phyloP scores from a whole-genome alignment of 1,140 invertebrate species.

The Cotesia chilonis region DNA sequence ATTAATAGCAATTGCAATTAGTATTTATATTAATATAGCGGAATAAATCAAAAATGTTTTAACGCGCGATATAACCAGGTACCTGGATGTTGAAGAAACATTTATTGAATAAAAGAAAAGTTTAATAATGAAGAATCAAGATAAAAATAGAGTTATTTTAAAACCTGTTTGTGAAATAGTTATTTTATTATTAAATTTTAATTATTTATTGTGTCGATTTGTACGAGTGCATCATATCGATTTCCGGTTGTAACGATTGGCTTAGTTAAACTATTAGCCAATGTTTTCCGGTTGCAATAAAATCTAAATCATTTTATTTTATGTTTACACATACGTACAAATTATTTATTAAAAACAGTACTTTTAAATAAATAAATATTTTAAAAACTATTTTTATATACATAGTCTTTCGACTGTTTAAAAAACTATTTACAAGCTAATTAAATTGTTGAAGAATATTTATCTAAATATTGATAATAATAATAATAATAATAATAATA shows the following conservation, averaged over 20 bases:
- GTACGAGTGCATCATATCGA: constrained; percentile 12
- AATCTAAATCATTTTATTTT: neutral
- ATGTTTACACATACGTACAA: neutral
- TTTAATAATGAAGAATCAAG: neutral
- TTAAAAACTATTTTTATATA: constrained; percentile 52
- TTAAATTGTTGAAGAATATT: constrained; percentile 9
- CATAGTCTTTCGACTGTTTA: constrained; percentile 45
- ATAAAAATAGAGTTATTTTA: neutral
- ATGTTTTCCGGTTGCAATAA: constrained; percentile 18
- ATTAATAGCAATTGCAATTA: neutral
- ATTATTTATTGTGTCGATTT: constrained; percentile 13
- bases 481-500: constrained; percentile 6
- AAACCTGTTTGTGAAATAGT: neutral
- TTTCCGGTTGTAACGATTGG: constrained; percentile 32
- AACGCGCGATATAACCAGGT: constrained; percentile 19
- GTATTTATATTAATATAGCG: too few species aligned
- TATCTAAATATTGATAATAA: constrained; percentile 13
- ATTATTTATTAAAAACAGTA: constrained; percentile 18
- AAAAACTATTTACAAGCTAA: constrained; percentile 45
- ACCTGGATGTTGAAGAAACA: constrained; percentile 23
- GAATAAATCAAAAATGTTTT: neutral
- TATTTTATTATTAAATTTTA: neutral
- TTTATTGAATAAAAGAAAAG: neutral
- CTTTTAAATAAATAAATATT: constrained; percentile 28
- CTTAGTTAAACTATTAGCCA: constrained; percentile 32